Percentiles rank a stretch among this genome's conserved stretches.
These are phyloP conservation scores for Tinea trinotella DNA, from an alignment of 2,888 invertebrate species.

Conservation along the genomic window DNA sequence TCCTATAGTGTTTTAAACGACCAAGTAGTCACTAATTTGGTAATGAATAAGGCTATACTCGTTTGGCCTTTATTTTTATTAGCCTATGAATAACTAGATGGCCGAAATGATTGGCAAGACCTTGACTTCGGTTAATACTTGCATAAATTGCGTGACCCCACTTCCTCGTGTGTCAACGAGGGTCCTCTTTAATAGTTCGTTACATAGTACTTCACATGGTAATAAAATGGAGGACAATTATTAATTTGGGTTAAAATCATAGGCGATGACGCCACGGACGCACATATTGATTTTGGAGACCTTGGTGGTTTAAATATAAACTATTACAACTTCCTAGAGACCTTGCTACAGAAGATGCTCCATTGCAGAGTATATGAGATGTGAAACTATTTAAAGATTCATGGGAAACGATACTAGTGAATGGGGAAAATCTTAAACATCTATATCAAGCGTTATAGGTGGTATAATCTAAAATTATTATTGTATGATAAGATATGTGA, in stretches of 20 bases:
- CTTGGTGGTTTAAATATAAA: constrained; percentile 22
- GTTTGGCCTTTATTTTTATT: constrained; percentile 56
- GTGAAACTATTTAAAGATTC: not conserved
- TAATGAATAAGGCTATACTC: constrained; percentile 38
- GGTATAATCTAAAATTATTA: not conserved
- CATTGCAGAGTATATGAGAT: not conserved
- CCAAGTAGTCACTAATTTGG: constrained; percentile 8
- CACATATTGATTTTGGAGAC: constrained; percentile 19
- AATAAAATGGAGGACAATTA: not conserved
- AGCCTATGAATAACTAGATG: constrained; percentile 59
- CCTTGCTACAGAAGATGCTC: constrained; percentile 13
- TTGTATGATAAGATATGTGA: constrained; percentile 6
- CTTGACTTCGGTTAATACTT: constrained; percentile 58
- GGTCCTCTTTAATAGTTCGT: constrained; percentile 38
- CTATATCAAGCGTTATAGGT: not conserved
- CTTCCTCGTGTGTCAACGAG: constrained; percentile 55
- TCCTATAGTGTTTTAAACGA: constrained; percentile 1
- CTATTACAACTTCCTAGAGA: constrained; percentile 21
- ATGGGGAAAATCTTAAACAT: not conserved
- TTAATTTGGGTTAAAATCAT: constrained; percentile 9
- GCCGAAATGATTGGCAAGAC: constrained; percentile 61
- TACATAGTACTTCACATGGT: not conserved
- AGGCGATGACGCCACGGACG: constrained; percentile 21
- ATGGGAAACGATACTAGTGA: not conserved
- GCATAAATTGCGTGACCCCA: constrained; percentile 58